Evolutionary conservation across 2,888 invertebrate genomes (phyloP).

Genomic region (Oxycera nigricornis): DNA sequence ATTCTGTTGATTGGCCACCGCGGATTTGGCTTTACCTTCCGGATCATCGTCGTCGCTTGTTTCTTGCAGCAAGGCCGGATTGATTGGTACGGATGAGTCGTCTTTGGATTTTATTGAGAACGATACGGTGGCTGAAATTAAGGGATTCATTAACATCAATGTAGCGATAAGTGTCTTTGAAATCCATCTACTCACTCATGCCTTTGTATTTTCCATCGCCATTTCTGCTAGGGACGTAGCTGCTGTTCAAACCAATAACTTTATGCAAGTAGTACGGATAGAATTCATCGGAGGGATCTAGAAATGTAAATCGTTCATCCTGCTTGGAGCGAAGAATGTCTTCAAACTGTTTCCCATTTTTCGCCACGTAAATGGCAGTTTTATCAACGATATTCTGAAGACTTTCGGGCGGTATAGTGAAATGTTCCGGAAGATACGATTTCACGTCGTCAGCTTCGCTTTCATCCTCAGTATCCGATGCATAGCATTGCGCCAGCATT

Average conservation of each 20-base stretch:
- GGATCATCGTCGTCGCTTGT: constrained; percentile 72
- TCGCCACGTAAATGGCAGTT: constrained; percentile 95
- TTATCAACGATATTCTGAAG: constrained; percentile 90
- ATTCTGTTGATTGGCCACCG: constrained; percentile 43
- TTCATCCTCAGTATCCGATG: constrained; percentile 63
- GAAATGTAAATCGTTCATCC: constrained; percentile 87
- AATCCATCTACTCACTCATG: constrained; percentile 58
- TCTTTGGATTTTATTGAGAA: constrained; percentile 87
- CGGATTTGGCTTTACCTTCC: constrained; percentile 54
- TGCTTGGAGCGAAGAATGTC: constrained; percentile 82
- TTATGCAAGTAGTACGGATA: constrained; percentile 81
- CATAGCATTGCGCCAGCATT: constrained; percentile 68
- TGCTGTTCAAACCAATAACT: constrained; percentile 59
- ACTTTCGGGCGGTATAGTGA: constrained; percentile 78
- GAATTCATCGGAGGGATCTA: constrained; percentile 78
- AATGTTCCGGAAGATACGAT: constrained; percentile 52
- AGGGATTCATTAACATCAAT: background rate
- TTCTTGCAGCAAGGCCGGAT: constrained; percentile 78
- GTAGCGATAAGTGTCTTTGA: background rate
- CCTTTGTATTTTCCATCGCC: constrained; percentile 46
- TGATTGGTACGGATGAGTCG: constrained; percentile 70
- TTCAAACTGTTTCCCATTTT: constrained; percentile 94
- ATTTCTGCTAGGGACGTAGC: constrained; percentile 33
- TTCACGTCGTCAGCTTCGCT: constrained; percentile 53
- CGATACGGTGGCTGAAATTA: constrained; percentile 73